phyloP scores from a whole-genome alignment of 2,888 invertebrate genomes.

The Epicampocera succincta region DNA sequence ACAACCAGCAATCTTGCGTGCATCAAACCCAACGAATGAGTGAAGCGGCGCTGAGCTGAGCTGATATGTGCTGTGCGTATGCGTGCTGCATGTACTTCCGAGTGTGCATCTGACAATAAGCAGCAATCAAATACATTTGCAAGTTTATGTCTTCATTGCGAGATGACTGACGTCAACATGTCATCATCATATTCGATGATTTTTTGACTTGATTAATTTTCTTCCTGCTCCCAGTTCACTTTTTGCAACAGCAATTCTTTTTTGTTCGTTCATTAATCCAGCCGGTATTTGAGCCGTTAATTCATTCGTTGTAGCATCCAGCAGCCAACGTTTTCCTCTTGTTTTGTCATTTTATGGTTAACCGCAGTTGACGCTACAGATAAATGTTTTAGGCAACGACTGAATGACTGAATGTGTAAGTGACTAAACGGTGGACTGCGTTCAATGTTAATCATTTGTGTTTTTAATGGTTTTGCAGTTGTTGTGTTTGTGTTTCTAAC shows the following conservation, averaged over 20 bases:
- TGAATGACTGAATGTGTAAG: slow-evolving; percentile 3
- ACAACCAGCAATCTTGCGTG: not conserved
- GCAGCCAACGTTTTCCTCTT: slow-evolving; percentile 14
- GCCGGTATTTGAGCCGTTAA: slow-evolving; percentile 20
- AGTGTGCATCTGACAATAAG: no score
- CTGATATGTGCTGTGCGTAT: no score
- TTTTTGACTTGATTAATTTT: slow-evolving; percentile 33
- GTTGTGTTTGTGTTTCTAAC: not conserved
- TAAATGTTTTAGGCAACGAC: slow-evolving; percentile 8
- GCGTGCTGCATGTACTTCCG: not conserved
- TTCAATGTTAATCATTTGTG: slow-evolving; percentile 34
- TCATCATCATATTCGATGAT: slow-evolving; percentile 56
- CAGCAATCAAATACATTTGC: slow-evolving; percentile 2
- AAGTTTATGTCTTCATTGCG: not conserved
- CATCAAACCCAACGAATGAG: slow-evolving; percentile 10
- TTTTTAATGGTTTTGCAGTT: not conserved
- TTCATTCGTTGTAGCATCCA: slow-evolving; percentile 17
- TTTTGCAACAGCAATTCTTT: slow-evolving; percentile 26
- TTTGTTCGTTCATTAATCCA: slow-evolving; percentile 16
- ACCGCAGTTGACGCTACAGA: slow-evolving; percentile 39
- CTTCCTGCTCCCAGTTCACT: slow-evolving; percentile 43
- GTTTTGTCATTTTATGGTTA: slow-evolving; percentile 46
- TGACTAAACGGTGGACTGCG: slow-evolving; percentile 1
- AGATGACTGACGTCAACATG: slow-evolving; percentile 48
- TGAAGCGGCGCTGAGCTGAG: no score